Evolutionary conservation across 2,797 vertebrate genomes (phyloP), one percentile per base, ranked within the genome.

Genomic region (Bryconaethiops microstoma): DNA sequence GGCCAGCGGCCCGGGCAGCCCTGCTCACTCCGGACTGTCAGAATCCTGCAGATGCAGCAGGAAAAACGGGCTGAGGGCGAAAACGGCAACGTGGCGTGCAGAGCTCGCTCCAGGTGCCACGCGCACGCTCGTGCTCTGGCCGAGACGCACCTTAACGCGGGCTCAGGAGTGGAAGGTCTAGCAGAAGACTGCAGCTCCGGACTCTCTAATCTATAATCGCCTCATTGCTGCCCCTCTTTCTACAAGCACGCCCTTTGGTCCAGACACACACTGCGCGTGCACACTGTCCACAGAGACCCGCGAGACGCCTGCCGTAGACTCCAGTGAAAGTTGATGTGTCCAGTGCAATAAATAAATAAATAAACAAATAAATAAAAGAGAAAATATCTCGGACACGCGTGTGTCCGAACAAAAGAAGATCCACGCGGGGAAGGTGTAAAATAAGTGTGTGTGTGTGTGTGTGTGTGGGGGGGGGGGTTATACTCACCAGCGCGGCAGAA

Each of bases 401-500:
- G n/a, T n/a, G n/a, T n/a, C n/a, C n/a, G n/a, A n/a, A n/a, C n/a
- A n/a, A n/a, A n/a, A n/a, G n/a, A n/a, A n/a, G n/a, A n/a, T n/a
- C n/a, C n/a, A n/a, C n/a, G n/a, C n/a, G n/a, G n/a, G n/a, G n/a
- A n/a, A n/a, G n/a, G n/a, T n/a, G n/a, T n/a, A n/a, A n/a, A n/a
- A n/a, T n/a, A n/a, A n/a, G n/a, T n/a, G n/a, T n/a, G n/a, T n/a
- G n/a, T n/a, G n/a, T n/a, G n/a, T n/a, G n/a, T n/a, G n/a, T n/a
- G n/a, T n/a, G n/a, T n/a, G n/a, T n/a, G n/a, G n/a, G 1, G 39
- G 25, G 60, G 39, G 14, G 29, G 4, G 35, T 14, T 23, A 17
- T 89, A 94, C 94, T 95, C 90, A 95, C 94, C 92, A 65, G 87
- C 85, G 90, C 90, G 93, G 92, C 91, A 80, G 55, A 88, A 77